These are phyloP conservation scores for Heliopora coerulea DNA, from an alignment of 92 coral and sea anemone genomes.

Conservation along the genomic window DNA sequence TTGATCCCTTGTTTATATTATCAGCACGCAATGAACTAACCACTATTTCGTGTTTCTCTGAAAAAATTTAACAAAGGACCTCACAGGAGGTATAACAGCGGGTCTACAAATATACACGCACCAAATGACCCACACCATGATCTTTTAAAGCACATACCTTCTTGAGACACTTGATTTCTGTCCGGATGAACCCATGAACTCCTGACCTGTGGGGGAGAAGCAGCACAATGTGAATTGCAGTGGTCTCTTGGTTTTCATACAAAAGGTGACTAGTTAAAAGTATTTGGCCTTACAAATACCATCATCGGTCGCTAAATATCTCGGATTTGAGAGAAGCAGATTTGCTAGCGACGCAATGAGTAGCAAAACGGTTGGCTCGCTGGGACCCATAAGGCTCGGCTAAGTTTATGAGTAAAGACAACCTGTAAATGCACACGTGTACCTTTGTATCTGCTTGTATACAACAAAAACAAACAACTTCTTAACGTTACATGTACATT, in stretches of 20 bases:
- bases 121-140: not conserved
- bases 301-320: not conserved
- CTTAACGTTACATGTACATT: conserved; percentile 18
- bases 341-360: not conserved
- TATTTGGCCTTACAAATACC: not conserved
- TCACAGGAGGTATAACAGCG: not conserved
- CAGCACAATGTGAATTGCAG: conserved; percentile 9
- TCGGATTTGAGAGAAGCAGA: not conserved
- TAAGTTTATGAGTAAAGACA: too few relatives aligned
- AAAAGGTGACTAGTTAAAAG: not conserved
- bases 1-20: too few relatives aligned
- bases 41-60: not conserved
- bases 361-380: not conserved
- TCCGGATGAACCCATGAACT: conserved; percentile 50
- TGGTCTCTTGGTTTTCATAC: not conserved
- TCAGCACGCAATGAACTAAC: too few relatives aligned
- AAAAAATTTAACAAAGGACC: not conserved
- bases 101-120: not conserved
- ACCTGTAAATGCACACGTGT: conserved; percentile 40
- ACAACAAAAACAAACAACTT: not conserved
- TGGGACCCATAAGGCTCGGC: not conserved
- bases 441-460: conserved; percentile 33
- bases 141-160: conserved; percentile 29
- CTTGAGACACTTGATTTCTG: conserved; percentile 33
- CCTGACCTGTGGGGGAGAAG: conserved; percentile 35